These are phyloP conservation scores for Marmota monax DNA, from an alignment of 2,113 vertebrate genomes.

Conservation along the genomic window DNA sequence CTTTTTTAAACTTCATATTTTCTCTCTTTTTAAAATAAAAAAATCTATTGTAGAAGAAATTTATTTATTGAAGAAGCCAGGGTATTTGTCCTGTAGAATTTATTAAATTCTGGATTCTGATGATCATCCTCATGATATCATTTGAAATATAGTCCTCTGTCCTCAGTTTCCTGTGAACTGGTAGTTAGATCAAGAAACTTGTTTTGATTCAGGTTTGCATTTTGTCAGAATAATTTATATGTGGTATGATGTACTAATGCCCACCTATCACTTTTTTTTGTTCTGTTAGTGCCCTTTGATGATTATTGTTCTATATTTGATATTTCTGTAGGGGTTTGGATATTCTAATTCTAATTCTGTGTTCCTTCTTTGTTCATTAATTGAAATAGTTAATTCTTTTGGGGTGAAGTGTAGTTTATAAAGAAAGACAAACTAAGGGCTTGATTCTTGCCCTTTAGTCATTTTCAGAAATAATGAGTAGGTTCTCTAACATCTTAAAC, in stretches of 20 bases:
- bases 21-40: neutral
- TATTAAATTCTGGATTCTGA: constrained; percentile 45
- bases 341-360: constrained; percentile 31
- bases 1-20: neutral
- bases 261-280: neutral
- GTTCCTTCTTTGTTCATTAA: constrained; percentile 22
- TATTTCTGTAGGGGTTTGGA: constrained; percentile 11
- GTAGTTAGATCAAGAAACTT: neutral
- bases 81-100: neutral
- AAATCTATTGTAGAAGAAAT: neutral
- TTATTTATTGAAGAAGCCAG: neutral
- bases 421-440: neutral
- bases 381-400: neutral
- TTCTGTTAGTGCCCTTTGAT: neutral
- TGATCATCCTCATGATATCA: neutral
- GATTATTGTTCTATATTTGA: neutral
- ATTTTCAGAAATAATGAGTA: neutral
- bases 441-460: neutral
- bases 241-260: neutral
- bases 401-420: neutral
- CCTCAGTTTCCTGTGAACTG: neutral
- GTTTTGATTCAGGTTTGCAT: constrained; percentile 11
- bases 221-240: constrained; percentile 6
- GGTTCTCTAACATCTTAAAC: neutral
- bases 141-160: neutral